Evolutionary conservation across 2,888 invertebrate genomes (phyloP), one percentile per base, ranked within the genome.

Genomic region (Tuberolachnus salignus): DNA sequence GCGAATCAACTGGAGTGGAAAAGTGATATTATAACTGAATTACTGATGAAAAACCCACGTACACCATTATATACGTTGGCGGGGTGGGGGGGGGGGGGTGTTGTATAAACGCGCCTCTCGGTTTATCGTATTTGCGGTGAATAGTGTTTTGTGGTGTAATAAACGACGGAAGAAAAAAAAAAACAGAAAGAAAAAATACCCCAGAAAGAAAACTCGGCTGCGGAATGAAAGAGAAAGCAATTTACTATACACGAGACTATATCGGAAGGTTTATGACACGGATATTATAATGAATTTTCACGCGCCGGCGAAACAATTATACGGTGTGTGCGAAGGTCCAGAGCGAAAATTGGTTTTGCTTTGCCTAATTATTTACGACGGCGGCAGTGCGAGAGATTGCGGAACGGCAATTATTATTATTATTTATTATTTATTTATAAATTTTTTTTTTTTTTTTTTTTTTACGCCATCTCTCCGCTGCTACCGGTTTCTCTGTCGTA

Each of bases 331-430:
- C 53, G 74, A 64, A 74, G 64, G 74, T 75, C 66, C 66, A 57
- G 11, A 55, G 67, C 34, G 67, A 67, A 66, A 75, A 75, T 75
- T 67, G 75, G 75, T 75, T 75, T 75, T 75, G 75, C 55, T 75
- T 67, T 66, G 75, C 67, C 49, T 75, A 75, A 67, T 75, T 75
- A 75, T 67, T 75, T 67, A 67, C 8, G 57, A 67, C 67, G 34
- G 16, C 34, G 59, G 57, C 59, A 59, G 13, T 26, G 61, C 46
- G 61, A 61, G 72, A 61, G 21, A 61, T 61, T 51, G 51, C 61
- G 61, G 72, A 73, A 73, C 55, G 75, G 44, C 53, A 23, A 64
- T 64, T 75, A 66, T 6, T 55, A 55, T 71, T n/a, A n/a, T n/a
- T n/a, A n/a, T n/a, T n/a, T n/a, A n/a, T n/a, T n/a, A n/a, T n/a